Percentiles rank a stretch among this genome's conserved stretches.
Evolutionary conservation across 2,888 invertebrate genomes (phyloP).

Genomic region (Apamea crenata): DNA sequence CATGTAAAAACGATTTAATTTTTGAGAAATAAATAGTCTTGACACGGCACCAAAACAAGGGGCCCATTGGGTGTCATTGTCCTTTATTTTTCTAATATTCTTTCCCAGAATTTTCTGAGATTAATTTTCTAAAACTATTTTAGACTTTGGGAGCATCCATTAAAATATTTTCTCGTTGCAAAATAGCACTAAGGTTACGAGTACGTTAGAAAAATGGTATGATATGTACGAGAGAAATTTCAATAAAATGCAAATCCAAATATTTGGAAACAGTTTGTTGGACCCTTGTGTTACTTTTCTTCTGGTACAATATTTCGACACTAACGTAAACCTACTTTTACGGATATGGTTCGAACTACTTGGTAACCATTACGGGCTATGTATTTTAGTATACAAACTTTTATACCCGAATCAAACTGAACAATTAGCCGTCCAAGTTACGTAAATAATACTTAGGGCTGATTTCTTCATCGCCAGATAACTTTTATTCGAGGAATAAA

Average conservation of each 20-base stretch:
- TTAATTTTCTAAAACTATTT: not conserved
- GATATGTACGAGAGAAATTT: not conserved
- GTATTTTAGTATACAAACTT: not conserved
- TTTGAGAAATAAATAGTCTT: too few species aligned
- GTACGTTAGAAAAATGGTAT: not conserved
- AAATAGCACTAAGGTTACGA: not conserved
- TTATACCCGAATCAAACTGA: not conserved
- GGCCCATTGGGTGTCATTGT: too few species aligned
- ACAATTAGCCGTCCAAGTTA: not conserved
- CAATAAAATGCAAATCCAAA: not conserved
- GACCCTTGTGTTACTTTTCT: not conserved
- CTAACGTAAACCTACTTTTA: too few species aligned
- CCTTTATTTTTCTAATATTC: not conserved
- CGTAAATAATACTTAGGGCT: not conserved
- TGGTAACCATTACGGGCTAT: not conserved
- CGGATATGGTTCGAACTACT: not conserved
- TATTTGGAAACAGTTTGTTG: not conserved
- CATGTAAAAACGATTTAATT: too few species aligned
- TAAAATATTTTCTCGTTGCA: not conserved
- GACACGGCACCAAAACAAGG: too few species aligned
- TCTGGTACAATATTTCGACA: constrained; percentile 1
- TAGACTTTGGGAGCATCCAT: not conserved
- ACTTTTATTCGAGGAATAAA: too few species aligned
- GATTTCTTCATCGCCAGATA: too few species aligned
- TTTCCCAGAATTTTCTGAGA: not conserved